Evolutionary conservation across 1,140 invertebrate species (phyloP).

Genomic region (Drosophila bocqueti): DNA sequence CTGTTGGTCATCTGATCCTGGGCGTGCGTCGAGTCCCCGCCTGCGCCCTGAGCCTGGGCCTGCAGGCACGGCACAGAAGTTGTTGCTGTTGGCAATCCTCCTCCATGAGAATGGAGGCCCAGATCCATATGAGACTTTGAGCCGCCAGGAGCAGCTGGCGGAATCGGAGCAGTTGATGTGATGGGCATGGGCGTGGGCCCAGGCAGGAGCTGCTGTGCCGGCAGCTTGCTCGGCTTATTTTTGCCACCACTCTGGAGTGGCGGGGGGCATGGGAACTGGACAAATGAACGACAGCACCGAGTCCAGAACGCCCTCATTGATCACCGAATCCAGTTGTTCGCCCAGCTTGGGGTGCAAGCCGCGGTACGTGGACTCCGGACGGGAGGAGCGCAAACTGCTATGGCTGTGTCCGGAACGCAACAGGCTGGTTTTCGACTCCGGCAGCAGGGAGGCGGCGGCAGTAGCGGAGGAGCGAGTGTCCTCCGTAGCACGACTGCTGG

Average conservation of each 20-base stretch:
- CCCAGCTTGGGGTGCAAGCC: conserved; percentile 74
- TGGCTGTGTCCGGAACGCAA: conserved; percentile 47
- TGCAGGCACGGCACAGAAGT: conserved; percentile 30
- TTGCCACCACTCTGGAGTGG: conserved; percentile 18
- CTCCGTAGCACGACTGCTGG: conserved; percentile 25
- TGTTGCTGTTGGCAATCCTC: background rate
- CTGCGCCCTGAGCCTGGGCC: conserved; percentile 3
- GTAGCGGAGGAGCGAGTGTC: conserved; percentile 23
- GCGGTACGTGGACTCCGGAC: conserved; percentile 40
- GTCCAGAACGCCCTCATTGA: conserved; percentile 92
- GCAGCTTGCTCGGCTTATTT: conserved; percentile 37
- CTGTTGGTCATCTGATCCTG: conserved; percentile 35
- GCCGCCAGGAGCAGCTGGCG: conserved; percentile 1
- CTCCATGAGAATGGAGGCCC: conserved; percentile 6
- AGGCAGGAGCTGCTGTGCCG: conserved; percentile 30
- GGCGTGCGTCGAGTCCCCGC: background rate
- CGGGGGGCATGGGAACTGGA: conserved; percentile 58
- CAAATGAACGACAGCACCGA: conserved; percentile 90
- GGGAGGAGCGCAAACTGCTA: conserved; percentile 16
- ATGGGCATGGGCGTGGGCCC: conserved; percentile 6
- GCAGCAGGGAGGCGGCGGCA: conserved; percentile 5
- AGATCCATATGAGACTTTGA: conserved; percentile 42
- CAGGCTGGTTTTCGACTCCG: conserved; percentile 22
- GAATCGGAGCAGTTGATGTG: background rate
- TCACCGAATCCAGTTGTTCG: conserved; percentile 86